phyloP scores from a whole-genome alignment of 2,888 invertebrate species.

The Schrankia costaestrigalis region DNA sequence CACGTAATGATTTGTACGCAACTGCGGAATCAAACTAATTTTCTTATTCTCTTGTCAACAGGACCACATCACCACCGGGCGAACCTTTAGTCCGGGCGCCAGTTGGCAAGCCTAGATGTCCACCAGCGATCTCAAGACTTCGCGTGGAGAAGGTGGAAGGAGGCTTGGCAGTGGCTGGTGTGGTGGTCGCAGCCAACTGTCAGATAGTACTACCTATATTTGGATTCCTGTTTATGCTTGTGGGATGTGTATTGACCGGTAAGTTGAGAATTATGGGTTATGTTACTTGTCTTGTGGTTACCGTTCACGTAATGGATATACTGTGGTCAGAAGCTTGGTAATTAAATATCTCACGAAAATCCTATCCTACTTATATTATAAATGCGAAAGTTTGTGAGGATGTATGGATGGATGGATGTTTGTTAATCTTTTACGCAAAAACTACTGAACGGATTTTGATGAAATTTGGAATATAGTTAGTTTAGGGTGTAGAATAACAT shows the following conservation, averaged over 20 bases:
- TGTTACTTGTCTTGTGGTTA: too few relatives aligned
- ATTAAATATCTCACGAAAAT: too few relatives aligned
- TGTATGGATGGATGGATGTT: too few relatives aligned
- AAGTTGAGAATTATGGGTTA: constrained; percentile 39
- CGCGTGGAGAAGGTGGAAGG: constrained; percentile 89
- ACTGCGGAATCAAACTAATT: neutral
- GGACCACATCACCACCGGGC: constrained; percentile 77
- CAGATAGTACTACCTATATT: constrained; percentile 88
- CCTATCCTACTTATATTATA: too few relatives aligned
- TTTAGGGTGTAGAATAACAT: too few relatives aligned
- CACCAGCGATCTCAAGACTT: constrained; percentile 84
- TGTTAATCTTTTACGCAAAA: too few relatives aligned
- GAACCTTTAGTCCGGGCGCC: constrained; percentile 82
- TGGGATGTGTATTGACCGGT: constrained; percentile 88
- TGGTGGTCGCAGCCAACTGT: constrained; percentile 88
- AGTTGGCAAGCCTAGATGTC: constrained; percentile 79
- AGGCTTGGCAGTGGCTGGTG: constrained; percentile 87
- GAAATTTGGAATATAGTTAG: too few relatives aligned
- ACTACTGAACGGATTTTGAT: too few relatives aligned
- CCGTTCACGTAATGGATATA: too few relatives aligned
- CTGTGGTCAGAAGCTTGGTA: too few relatives aligned
- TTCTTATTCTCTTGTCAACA: constrained; percentile 34
- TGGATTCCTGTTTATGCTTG: constrained; percentile 87
- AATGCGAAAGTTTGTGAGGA: too few relatives aligned
- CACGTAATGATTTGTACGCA: too few relatives aligned